These are phyloP conservation scores for Parnassius glacialis DNA, from an alignment of 2,888 invertebrate species.

Conservation along the genomic window DNA sequence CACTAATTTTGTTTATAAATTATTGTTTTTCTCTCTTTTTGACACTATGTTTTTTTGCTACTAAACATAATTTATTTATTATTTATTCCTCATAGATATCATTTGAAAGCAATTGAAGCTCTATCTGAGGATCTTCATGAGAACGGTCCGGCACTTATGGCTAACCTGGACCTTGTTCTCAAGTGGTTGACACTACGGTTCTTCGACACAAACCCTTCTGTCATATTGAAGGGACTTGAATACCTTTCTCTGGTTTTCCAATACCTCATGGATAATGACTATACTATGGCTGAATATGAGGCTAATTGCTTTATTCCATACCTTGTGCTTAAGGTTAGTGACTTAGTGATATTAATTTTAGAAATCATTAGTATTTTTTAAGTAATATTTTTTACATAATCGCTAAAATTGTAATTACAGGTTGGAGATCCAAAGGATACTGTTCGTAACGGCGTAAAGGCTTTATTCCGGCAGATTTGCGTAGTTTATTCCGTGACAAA, in stretches of 20 bases:
- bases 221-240: conserved; percentile 96
- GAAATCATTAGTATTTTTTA: background rate
- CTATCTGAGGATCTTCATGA: conserved; percentile 90
- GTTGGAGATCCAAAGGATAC: conserved; percentile 98
- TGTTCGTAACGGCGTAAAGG: conserved; percentile 93
- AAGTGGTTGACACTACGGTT: conserved; percentile 98
- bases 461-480: conserved; percentile 91
- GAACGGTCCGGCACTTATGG: conserved; percentile 89
- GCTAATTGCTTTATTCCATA: conserved; percentile 97
- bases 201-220: conserved; percentile 99
- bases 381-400: background rate
- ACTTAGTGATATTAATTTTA: background rate
- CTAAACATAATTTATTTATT: background rate
- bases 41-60: background rate
- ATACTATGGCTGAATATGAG: conserved; percentile 94
- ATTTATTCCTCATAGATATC: conserved; percentile 82
- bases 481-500: conserved; percentile 93
- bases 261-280: conserved; percentile 88
- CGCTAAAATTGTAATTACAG: conserved; percentile 55
- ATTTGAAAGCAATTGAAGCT: conserved; percentile 96
- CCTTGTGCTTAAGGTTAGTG: conserved; percentile 90
- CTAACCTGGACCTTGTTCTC: conserved; percentile 96
- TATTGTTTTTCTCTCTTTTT: background rate
- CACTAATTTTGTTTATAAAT: background rate
- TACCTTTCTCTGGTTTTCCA: conserved; percentile 92